Percentiles rank a stretch among this genome's conserved stretches.
Evolutionary conservation across 1,140 invertebrate genomes (phyloP).

Genomic region (Cotesia glomerata): DNA sequence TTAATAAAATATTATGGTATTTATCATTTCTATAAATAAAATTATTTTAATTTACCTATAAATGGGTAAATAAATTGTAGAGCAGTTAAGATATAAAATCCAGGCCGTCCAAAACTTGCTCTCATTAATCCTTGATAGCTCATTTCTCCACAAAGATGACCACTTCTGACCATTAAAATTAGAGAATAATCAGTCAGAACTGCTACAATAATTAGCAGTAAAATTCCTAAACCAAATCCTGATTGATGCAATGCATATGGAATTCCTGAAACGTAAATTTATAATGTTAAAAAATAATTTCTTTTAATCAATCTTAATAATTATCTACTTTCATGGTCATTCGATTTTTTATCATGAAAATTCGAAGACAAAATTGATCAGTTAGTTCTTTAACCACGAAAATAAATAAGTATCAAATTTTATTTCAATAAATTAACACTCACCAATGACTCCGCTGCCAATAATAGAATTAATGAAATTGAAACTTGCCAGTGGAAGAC

Average conservation of each 20-base stretch:
- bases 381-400: too few species aligned
- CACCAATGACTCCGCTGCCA: slow-evolving; percentile 88
- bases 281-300: too few species aligned
- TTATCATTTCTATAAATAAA: background rate
- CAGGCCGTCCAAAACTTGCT: slow-evolving; percentile 79
- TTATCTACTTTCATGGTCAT: too few species aligned
- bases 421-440: slow-evolving; percentile 40
- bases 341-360: too few species aligned
- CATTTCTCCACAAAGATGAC: slow-evolving; percentile 79
- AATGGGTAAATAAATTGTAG: slow-evolving; percentile 88
- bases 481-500: slow-evolving; percentile 82
- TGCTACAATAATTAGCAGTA: slow-evolving; percentile 78
- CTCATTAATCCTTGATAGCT: slow-evolving; percentile 87
- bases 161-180: slow-evolving; percentile 81
- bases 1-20: background rate
- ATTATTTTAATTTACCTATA: slow-evolving; percentile 65
- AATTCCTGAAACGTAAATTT: slow-evolving; percentile 67
- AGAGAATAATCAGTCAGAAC: slow-evolving; percentile 85
- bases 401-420: too few species aligned
- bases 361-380: too few species aligned
- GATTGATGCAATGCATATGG: slow-evolving; percentile 83
- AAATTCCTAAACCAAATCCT: slow-evolving; percentile 79
- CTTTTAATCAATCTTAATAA: too few species aligned
- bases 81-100: slow-evolving; percentile 78
- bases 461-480: slow-evolving; percentile 95